Percentiles rank a stretch among this genome's conserved stretches.
These are phyloP conservation scores for Spicauda simplicius DNA, from an alignment of 2,888 invertebrate genomes.

Conservation along the genomic window DNA sequence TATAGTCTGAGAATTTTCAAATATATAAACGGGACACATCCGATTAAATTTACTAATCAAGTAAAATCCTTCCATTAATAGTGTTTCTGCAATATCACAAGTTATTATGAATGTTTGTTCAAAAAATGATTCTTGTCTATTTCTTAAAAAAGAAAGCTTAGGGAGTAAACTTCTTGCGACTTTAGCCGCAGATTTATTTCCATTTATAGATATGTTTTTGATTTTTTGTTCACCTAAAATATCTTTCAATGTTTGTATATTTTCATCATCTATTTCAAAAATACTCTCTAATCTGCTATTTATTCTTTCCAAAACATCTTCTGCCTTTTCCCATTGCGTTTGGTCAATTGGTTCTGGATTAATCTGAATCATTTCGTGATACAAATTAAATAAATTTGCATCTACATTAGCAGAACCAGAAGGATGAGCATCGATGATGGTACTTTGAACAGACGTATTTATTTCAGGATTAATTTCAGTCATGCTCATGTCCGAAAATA, in stretches of 20 bases:
- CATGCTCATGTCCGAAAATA: constrained; percentile 36
- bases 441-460: constrained; percentile 59
- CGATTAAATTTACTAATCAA: constrained; percentile 87
- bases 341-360: constrained; percentile 78
- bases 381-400: constrained; percentile 61
- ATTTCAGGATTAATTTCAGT: constrained; percentile 42
- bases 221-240: constrained; percentile 71
- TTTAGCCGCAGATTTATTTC: constrained; percentile 62
- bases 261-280: constrained; percentile 73
- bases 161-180: constrained; percentile 56
- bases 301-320: constrained; percentile 75
- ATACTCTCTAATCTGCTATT: constrained; percentile 70
- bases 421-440: constrained; percentile 77
- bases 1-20: constrained; percentile 73
- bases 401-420: constrained; percentile 61
- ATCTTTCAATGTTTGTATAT: constrained; percentile 67
- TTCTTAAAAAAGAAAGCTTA: constrained; percentile 62
- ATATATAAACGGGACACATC: constrained; percentile 87
- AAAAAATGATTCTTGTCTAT: constrained; percentile 78
- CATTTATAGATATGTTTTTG: constrained; percentile 70
- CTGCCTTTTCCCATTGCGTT: constrained; percentile 77
- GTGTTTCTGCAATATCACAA: constrained; percentile 81
- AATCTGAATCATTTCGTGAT: constrained; percentile 67
- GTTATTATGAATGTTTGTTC: constrained; percentile 84
- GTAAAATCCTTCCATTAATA: constrained; percentile 84